Conservation (phyloP, 2,113 vertebrate species). For the Ceyx margarethae region DNA sequence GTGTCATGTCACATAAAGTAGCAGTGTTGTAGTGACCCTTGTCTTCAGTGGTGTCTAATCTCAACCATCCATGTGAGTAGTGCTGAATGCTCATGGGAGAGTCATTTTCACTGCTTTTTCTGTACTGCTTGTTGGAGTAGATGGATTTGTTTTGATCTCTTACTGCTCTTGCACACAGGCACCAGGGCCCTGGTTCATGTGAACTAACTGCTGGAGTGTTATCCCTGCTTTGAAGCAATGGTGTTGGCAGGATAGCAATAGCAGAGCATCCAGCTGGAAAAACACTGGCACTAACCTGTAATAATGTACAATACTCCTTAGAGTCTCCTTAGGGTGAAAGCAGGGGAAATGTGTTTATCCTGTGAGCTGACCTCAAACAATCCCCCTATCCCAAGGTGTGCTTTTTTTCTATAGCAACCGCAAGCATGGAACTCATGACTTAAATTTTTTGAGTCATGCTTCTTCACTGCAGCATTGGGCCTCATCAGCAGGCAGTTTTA, state of each 20-base stretch:
- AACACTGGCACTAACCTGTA: not conserved
- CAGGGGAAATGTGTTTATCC: not conserved
- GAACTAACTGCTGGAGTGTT: constrained; percentile 20
- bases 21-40: constrained; percentile 80
- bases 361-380: not conserved
- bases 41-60: constrained; percentile 78
- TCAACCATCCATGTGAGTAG: constrained; percentile 71
- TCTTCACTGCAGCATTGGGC: constrained; percentile 58
- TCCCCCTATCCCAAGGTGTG: not conserved
- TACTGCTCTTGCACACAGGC: not conserved
- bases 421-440: constrained; percentile 40
- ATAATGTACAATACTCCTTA: not conserved
- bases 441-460: constrained; percentile 52
- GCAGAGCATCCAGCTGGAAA: not conserved
- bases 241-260: constrained; percentile 16
- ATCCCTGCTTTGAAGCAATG: not conserved
- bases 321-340: not conserved
- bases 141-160: constrained; percentile 64
- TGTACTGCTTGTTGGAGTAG: constrained; percentile 76
- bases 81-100: constrained; percentile 66
- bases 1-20: constrained; percentile 77
- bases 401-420: constrained; percentile 27
- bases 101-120: constrained; percentile 75
- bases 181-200: not conserved
- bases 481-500: constrained; percentile 20